Evolutionary conservation across 2,888 invertebrate species (phyloP).

Genomic region (Horisme vitalbata): DNA sequence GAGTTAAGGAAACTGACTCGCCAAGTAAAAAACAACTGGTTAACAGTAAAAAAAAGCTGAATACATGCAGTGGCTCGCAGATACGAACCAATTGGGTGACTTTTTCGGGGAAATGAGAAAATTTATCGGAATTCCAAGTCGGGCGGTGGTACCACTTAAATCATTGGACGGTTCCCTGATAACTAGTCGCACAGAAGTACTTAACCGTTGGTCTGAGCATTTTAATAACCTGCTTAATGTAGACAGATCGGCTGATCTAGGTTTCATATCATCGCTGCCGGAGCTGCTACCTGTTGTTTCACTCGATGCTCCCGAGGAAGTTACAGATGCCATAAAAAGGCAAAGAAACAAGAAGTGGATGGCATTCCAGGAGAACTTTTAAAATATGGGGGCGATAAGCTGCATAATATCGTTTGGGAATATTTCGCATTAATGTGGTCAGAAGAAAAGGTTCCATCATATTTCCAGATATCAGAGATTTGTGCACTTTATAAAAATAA

Average conservation of each 20-base stretch:
- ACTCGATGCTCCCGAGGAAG: background rate
- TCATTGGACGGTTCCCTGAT: background rate
- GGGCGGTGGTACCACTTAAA: background rate
- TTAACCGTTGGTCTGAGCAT: slow-evolving; percentile 1
- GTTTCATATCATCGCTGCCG: background rate
- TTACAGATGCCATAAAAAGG: background rate
- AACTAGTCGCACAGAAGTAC: background rate
- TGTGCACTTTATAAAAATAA: slow-evolving; percentile 8
- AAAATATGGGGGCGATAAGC: slow-evolving; percentile 2
- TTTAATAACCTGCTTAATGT: slow-evolving; percentile 2
- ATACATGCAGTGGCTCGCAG: too few relatives aligned
- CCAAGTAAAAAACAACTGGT: background rate
- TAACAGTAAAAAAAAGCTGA: too few relatives aligned
- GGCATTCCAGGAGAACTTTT: background rate
- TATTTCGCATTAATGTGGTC: too few relatives aligned
- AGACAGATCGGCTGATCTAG: background rate
- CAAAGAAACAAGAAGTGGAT: slow-evolving; percentile 3
- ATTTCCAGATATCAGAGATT: too few relatives aligned
- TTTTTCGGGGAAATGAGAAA: slow-evolving; percentile 3
- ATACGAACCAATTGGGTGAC: background rate
- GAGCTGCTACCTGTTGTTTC: background rate
- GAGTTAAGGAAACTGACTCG: background rate
- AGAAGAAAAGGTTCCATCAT: too few relatives aligned
- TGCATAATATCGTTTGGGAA: too few relatives aligned
- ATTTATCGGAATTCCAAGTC: background rate